Percentiles rank a stretch among this genome's conserved stretches.
Conservation (phyloP, 35 echinoderm and acorn worm species). For the Chiridota heheva region DNA sequence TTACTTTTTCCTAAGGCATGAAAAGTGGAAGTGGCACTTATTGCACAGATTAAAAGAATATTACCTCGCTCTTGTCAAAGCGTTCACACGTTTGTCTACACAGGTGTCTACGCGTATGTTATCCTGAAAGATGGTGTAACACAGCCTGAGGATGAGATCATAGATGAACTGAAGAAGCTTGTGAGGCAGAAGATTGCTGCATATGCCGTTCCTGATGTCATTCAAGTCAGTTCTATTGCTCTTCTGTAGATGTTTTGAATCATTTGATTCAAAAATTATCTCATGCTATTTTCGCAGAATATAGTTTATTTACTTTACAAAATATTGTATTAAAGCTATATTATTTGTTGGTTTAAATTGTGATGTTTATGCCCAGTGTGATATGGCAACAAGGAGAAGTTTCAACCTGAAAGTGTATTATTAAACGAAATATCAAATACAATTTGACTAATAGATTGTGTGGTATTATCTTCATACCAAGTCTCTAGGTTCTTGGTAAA, state of each 20-base stretch:
- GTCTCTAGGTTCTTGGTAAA: no score
- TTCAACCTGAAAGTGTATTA: neutral
- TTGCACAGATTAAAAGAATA: no score
- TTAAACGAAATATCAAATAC: no score
- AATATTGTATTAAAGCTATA: neutral
- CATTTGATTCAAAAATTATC: no score
- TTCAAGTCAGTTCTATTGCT: constrained; percentile 56
- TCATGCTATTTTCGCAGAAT: no score
- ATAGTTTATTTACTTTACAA: neutral
- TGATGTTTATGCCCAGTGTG: neutral
- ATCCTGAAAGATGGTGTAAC: constrained; percentile 78
- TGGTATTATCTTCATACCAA: no score
- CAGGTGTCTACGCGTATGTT: constrained; percentile 96
- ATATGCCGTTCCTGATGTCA: constrained; percentile 92
- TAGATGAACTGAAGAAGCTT: constrained; percentile 64
- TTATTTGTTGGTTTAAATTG: neutral
- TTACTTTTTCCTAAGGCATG: no score
- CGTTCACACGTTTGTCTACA: no score
- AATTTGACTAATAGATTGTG: no score
- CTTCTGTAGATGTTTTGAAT: neutral
- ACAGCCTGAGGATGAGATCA: constrained; percentile 70
- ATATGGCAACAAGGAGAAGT: neutral
- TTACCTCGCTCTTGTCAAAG: no score
- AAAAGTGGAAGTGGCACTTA: no score
- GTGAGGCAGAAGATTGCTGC: constrained; percentile 82